Evolutionary conservation across 1,140 invertebrate genomes (phyloP).

Genomic region (Paralvinella palmiformis): DNA sequence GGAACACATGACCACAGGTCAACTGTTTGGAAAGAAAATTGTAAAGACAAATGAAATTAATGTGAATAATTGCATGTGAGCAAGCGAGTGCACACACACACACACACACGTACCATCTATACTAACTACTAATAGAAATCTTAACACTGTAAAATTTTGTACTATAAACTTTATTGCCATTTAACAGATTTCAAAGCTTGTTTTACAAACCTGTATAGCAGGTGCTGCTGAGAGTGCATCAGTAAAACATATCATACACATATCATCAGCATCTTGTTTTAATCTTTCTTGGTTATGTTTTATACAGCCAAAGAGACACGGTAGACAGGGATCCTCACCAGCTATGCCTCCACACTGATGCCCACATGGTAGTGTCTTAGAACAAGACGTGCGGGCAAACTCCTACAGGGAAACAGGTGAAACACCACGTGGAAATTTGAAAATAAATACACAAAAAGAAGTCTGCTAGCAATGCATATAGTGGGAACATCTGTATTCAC

Average conservation of each 20-base stretch:
- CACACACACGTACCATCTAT: no score
- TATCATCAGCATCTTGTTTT: constrained; percentile 90
- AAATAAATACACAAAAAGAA: no score
- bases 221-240: constrained; percentile 91
- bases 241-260: constrained; percentile 99
- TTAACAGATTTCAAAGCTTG: no score
- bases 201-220: constrained; percentile 71
- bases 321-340: constrained; percentile 75
- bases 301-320: constrained; percentile 68
- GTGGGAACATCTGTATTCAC: no score
- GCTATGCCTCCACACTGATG: constrained; percentile 87
- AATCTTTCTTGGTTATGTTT: constrained; percentile 31
- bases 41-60: not conserved
- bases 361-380: constrained; percentile 71
- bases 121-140: no score
- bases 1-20: constrained; percentile 92
- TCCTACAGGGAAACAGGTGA: constrained; percentile 57
- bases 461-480: no score
- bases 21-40: constrained; percentile 57
- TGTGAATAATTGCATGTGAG: not conserved
- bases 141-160: no score
- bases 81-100: not conserved
- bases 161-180: no score
- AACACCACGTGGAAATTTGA: no score
- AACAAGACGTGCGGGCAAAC: constrained; percentile 76